A percentile compares a stretch with the other conserved stretches of the same genome.
These are phyloP conservation scores for Lamprologus callipterus DNA, from an alignment of 2,113 vertebrate species.

Conservation along the genomic window DNA sequence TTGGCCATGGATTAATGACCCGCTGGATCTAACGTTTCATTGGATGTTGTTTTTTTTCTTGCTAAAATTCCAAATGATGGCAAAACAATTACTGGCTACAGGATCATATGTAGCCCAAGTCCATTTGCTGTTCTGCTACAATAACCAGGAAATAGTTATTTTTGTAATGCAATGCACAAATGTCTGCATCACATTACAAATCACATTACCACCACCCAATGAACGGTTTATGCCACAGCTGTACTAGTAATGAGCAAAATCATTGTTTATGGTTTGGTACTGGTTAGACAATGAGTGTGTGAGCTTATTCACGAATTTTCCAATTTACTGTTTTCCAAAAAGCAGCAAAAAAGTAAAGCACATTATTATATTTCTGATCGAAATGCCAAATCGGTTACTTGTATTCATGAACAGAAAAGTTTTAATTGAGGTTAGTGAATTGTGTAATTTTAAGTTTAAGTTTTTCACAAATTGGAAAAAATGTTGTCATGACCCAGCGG, in stretches of 20 bases:
- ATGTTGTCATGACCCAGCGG: background rate
- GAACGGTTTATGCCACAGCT: background rate
- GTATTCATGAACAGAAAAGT: background rate
- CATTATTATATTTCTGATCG: background rate
- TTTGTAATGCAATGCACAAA: background rate
- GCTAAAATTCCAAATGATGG: background rate
- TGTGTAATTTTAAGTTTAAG: background rate
- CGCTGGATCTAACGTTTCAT: constrained; percentile 27
- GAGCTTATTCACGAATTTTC: background rate
- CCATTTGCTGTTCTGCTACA: background rate
- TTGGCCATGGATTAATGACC: constrained; percentile 34
- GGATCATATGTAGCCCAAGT: background rate
- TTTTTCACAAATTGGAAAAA: background rate
- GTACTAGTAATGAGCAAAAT: background rate
- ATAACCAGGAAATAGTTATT: background rate
- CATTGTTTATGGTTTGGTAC: background rate
- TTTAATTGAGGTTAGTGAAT: background rate
- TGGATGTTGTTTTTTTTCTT: background rate
- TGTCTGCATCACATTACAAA: background rate
- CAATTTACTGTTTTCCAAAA: background rate
- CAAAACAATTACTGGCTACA: background rate
- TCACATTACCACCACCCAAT: background rate
- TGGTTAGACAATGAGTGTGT: background rate
- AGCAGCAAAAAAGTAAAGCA: background rate
- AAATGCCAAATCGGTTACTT: background rate